Base-by-base conservation (phyloP, 2,113 vertebrate genomes). In the Sialia sialis region DNA sequence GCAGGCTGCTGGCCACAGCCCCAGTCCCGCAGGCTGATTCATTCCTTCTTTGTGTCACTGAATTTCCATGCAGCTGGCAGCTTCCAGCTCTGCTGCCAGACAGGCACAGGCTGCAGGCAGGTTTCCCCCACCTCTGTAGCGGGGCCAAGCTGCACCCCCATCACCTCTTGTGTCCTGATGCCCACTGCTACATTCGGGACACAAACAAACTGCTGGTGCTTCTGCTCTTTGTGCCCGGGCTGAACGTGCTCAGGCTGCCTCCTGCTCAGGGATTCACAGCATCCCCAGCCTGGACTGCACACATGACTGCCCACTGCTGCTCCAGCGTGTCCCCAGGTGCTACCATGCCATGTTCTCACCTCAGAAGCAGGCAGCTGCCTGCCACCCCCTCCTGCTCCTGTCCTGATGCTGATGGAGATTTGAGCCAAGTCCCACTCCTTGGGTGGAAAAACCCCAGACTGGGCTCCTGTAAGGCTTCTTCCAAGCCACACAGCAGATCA, bases 101-200 rank as follows among this genome's bases (percentile, higher is more conserved):
- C 68, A 75, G 32, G 63, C 44, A 12, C 4, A 0, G 13, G 11
- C 16, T 83, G 48, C 26, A 20, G 4, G 2, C 34, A 67, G 49
- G 7, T 38, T 59, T 25, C 4, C 20, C 30, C 19, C 5, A 38
- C 5, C 22, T 8, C 52, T 22, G 36, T 39, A 52, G 81, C 36
- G 6, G 2, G 36, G 26, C 20, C 49, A 26, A 21, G 51, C 58
- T 86, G 46, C 55, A 23, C 20, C 54, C 49, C 29, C 22, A 0
- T 52, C 74, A 52, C 41, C 34, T 74, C 38, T 60, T 32, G 38
- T 36, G 56, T 34, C n/a, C 48, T 36, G n/a, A 12, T 59, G 21
- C n/a, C 77, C 5, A 1, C 44, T 38, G 30, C 16, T 2, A 0
- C 38, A 22, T 25, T 6, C 0, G 0, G 78, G 68, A 46, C 49